Conservation (phyloP, 1,140 invertebrate genomes). For the Bilobella aurantiaca region DNA sequence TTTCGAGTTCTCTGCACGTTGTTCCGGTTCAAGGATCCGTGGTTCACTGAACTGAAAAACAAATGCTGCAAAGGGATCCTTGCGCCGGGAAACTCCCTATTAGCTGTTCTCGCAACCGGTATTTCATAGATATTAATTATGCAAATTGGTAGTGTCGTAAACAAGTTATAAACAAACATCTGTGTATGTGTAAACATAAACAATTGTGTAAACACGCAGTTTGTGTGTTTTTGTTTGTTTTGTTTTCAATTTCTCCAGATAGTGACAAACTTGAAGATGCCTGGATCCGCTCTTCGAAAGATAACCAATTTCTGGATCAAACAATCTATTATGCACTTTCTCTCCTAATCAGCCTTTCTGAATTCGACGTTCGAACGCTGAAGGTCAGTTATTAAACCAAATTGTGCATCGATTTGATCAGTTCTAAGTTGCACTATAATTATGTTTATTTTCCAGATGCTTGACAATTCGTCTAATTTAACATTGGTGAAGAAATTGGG, state of each 20-base stretch:
- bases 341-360: neutral
- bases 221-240: neutral
- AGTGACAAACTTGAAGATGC: neutral
- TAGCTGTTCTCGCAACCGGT: neutral
- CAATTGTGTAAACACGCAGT: no score
- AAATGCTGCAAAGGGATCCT: neutral
- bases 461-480: constrained; percentile 10
- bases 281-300: neutral
- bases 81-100: neutral
- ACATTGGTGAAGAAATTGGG: constrained; percentile 22
- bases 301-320: neutral
- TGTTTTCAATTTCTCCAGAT: neutral
- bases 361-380: neutral
- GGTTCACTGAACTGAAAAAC: constrained; percentile 6
- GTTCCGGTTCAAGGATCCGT: neutral
- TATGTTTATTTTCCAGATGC: neutral
- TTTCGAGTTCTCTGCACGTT: neutral
- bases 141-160: no score
- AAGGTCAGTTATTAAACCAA: neutral
- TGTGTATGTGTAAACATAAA: no score
- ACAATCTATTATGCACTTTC: neutral
- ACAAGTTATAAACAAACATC: no score
- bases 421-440: neutral
- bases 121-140: neutral
- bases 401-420: no score